These are phyloP conservation scores for Pantala flavescens DNA, from an alignment of 1,140 invertebrate species.

Conservation along the genomic window DNA sequence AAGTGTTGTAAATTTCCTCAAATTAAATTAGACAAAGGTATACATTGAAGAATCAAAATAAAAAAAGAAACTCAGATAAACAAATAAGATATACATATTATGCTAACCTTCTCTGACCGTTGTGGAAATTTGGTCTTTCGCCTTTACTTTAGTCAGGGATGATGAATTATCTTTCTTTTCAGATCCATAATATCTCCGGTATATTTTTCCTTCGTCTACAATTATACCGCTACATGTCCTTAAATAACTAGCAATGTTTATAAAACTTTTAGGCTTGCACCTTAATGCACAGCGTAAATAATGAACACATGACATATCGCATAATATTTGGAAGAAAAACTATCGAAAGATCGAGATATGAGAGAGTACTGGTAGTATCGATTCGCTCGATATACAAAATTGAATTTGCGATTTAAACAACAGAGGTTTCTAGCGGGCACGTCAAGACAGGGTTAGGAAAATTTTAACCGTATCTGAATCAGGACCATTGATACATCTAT, in stretches of 20 bases:
- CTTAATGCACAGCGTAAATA: neutral
- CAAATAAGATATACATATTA: neutral
- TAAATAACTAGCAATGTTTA: neutral
- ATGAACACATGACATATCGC: neutral
- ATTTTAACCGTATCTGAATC: no score
- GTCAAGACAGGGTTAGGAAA: no score
- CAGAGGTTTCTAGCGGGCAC: no score
- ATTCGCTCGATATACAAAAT: no score
- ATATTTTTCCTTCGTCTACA: neutral
- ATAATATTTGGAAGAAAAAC: neutral
- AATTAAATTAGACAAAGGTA: no score
- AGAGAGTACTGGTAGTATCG: no score
- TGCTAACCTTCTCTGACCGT: neutral
- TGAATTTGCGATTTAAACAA: no score
- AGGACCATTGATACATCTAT: no score
- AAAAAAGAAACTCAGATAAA: no score
- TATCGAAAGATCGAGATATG: no score
- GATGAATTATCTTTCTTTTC: neutral
- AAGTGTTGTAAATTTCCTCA: no score
- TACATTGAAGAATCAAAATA: no score
- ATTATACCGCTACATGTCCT: neutral
- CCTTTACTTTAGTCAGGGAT: neutral
- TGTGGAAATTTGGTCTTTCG: neutral
- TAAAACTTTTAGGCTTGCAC: neutral
- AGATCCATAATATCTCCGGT: neutral